phyloP scores from a whole-genome alignment of 2,113 vertebrate genomes.

The Indicator indicator region DNA sequence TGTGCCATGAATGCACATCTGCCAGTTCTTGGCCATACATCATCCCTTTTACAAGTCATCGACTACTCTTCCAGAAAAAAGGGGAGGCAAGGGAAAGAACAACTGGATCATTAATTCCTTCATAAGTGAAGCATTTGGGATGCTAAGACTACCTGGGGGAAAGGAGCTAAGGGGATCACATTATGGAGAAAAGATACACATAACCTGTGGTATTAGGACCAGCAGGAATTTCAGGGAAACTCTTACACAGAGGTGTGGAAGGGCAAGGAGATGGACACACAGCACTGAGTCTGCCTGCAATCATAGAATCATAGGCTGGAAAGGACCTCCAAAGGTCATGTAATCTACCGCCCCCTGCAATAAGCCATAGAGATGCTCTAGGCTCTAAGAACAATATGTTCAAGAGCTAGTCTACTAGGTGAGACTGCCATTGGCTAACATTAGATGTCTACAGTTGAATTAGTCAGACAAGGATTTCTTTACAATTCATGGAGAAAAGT shows the following conservation, averaged over 20 bases:
- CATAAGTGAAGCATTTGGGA: background rate
- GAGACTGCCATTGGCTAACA: background rate
- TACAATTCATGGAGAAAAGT: too few species aligned
- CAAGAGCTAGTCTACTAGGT: background rate
- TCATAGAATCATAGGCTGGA: too few species aligned
- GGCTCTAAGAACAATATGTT: background rate
- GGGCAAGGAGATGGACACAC: background rate
- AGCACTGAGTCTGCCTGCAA: background rate
- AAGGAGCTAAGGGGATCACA: background rate
- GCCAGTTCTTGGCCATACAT: rapidly evolving
- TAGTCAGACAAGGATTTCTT: too few species aligned
- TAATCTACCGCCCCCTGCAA: too few species aligned
- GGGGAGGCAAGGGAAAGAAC: background rate
- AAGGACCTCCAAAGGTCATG: too few species aligned
- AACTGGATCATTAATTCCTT: background rate
- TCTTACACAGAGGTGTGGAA: background rate
- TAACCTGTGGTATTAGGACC: background rate
- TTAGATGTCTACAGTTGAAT: too few species aligned
- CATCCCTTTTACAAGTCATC: background rate
- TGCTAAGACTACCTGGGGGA: background rate
- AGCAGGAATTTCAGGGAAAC: background rate
- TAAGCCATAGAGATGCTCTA: background rate
- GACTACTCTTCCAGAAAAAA: background rate
- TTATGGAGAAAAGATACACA: background rate
- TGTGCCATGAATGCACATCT: background rate